phyloP scores from a whole-genome alignment of 2,113 vertebrate genomes.

The Neoarius graeffei region DNA sequence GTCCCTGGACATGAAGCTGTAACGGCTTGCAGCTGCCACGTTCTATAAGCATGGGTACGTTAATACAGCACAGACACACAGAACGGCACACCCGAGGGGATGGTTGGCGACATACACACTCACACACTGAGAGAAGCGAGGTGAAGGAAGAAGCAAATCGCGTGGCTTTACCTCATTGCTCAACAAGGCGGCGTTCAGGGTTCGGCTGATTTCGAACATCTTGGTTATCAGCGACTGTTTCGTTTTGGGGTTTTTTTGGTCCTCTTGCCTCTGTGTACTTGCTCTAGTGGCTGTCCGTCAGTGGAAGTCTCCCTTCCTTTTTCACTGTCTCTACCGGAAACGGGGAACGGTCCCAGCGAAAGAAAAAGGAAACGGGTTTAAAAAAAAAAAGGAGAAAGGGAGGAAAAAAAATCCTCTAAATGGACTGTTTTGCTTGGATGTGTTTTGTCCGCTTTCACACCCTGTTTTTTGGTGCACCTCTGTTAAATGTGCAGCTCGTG shows the following conservation, averaged over 20 bases:
- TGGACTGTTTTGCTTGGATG: constrained; percentile 65
- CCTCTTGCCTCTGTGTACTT: constrained; percentile 22
- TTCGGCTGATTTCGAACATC: constrained; percentile 99
- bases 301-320: constrained; percentile 61
- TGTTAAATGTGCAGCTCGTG: constrained; percentile 70
- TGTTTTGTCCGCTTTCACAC: constrained; percentile 57
- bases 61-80: constrained; percentile 61
- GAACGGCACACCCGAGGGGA: constrained; percentile 55
- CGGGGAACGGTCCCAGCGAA: constrained; percentile 70
- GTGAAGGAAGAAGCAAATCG: constrained; percentile 66
- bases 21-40: constrained; percentile 54
- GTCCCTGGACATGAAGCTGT: constrained; percentile 59
- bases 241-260: constrained; percentile 57
- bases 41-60: constrained; percentile 59
- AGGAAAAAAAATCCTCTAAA: constrained; percentile 69
- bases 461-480: constrained; percentile 68
- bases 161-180: constrained; percentile 95
- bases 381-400: constrained; percentile 62
- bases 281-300: constrained; percentile 57
- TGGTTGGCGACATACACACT: constrained; percentile 52
- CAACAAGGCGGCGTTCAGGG: constrained; percentile 99
- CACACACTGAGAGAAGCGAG: constrained; percentile 66
- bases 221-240: constrained; percentile 71
- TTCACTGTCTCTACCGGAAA: constrained; percentile 49
- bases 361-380: constrained; percentile 54